Conservation (phyloP, 2,113 vertebrate species). For the Prunella himalayana region DNA sequence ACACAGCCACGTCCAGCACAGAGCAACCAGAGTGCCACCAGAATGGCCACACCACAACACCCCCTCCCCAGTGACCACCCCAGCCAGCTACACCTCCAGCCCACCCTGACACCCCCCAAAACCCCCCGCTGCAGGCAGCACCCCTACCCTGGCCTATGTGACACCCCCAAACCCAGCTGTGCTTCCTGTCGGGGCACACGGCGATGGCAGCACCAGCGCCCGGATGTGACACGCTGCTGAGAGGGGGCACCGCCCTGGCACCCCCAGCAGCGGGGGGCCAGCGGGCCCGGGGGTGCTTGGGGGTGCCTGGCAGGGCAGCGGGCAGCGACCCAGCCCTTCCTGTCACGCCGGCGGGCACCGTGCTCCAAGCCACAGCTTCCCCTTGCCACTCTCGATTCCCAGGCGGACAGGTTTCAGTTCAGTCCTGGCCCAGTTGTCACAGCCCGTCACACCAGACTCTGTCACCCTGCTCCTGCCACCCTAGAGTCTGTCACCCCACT, state of each 20-base stretch:
- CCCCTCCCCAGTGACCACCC: not conserved
- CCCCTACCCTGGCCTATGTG: not conserved
- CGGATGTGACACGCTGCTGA: conserved; percentile 23
- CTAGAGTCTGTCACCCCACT: not conserved
- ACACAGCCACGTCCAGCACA: not conserved
- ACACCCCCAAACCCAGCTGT: not conserved
- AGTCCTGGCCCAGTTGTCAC: not conserved
- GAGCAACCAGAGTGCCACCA: not conserved
- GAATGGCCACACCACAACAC: accelerated
- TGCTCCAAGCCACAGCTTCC: conserved; percentile 72
- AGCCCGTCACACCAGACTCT: not conserved
- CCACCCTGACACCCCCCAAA: not conserved
- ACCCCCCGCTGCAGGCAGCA: not conserved
- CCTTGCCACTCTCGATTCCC: conserved; percentile 69
- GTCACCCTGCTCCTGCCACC: not conserved
- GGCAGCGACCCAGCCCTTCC: conserved; percentile 58
- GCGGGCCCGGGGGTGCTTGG: not conserved
- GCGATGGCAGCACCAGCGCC: not conserved
- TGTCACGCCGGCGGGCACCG: conserved; percentile 69
- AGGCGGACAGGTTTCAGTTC: conserved; percentile 53
- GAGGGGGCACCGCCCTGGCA: conserved; percentile 3
- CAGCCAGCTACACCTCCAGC: not conserved
- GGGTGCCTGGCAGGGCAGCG: not conserved
- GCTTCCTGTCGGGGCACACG: conserved; percentile 16
- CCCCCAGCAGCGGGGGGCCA: not conserved